Base-by-base conservation (phyloP, 53 echinoderm and acorn worm species). In the Arbacia lixula region DNA sequence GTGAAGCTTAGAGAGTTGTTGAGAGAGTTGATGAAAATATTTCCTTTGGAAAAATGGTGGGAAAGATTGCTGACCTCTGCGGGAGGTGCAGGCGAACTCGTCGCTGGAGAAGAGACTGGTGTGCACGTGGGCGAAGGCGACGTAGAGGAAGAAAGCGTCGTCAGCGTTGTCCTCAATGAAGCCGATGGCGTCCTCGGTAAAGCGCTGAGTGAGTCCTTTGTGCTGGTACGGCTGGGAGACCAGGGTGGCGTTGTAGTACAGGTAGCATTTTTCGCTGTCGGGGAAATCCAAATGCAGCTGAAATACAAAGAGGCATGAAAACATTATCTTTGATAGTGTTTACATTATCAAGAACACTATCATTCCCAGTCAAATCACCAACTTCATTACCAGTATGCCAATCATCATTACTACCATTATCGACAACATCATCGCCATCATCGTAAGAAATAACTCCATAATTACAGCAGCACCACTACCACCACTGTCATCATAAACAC, bases 71-170 rank as follows among this genome's bases (percentile, higher is more conserved):
- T 75, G 17, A 75, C 75, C 75, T 21, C 55, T 53, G n/a, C 55
- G 53, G 6, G 55, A 75, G 1, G 54, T 32, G 43, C 75, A 75
- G 4, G 30, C 31, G 54, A 75, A 75, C 5, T 75, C 75, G 8
- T 75, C 75, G 24, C 53, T 33, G 4, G 75, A 75, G 75, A 75
- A 75, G 19, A 75, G 75, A 75, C 75, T 54, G 16, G 75, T 75
- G 75, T 75, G 75, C 75, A 75, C 53, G 55, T 52, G 72, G 11
- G 50, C 72, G 51, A 72, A 72, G 53, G 53, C 50, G 17, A 72
- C 52, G 46, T 72, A 75, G 19, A 74, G 54, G 55, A 74, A 74
- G 75, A 74, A 74, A 3, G 75, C 53, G 24, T 75, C 22, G 9
- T 33, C 55, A 10, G 9, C n/a, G 54, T 54, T 75, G 17, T n/a